Evolutionary conservation across 2,797 vertebrate genomes (phyloP), one percentile per base, ranked within the genome.

Genomic region (Oreortyx pictus): DNA sequence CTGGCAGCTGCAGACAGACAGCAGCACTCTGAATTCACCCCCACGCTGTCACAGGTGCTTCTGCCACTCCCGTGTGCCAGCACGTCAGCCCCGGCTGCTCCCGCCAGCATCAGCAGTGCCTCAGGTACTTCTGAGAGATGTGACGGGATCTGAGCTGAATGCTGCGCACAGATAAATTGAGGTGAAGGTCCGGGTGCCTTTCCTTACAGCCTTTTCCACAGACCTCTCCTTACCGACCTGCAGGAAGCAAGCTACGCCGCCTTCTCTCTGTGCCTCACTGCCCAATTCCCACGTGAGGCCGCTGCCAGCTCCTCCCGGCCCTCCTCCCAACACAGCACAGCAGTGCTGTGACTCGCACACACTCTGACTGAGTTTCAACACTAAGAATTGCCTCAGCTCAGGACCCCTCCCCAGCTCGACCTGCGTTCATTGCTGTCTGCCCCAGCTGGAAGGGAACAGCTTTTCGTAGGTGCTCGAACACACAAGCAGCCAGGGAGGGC

Each of bases 171-270:
- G 83, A 68, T 50, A 89, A 92, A 91, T 75, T 52, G 1, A 88
- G 86, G 88, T 94, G 90, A 96, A 96, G 93, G 94, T 82, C 84
- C 76, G 82, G 19, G 29, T 37, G 70, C 59, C 61, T 80, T 54
- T 77, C 66, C 81, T 80, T 25, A 67, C 56, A 84, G 79, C 60
- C 50, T 75, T 35, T 79, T 54, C 49, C 76, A 49, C 62, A 60
- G 29, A 24, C 66, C 10, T 64, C 29, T 74, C 75, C 52, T 49
- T 39, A 17, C 25, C 0, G 0, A 43, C 27, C n/a, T 0, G 0
- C 67, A 70, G 77, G 64, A 71, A 33, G 44, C 47, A 67, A 66
- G 49, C 15, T 3, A 7, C 2, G 27, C 8, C 33, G 27, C 43
- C 71, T 24, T 49, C 49, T 19, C 0, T 1, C 62, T 50, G 33